These are phyloP conservation scores for Drosophila setosimentum DNA, from an alignment of 2,888 invertebrate genomes.

Conservation along the genomic window DNA sequence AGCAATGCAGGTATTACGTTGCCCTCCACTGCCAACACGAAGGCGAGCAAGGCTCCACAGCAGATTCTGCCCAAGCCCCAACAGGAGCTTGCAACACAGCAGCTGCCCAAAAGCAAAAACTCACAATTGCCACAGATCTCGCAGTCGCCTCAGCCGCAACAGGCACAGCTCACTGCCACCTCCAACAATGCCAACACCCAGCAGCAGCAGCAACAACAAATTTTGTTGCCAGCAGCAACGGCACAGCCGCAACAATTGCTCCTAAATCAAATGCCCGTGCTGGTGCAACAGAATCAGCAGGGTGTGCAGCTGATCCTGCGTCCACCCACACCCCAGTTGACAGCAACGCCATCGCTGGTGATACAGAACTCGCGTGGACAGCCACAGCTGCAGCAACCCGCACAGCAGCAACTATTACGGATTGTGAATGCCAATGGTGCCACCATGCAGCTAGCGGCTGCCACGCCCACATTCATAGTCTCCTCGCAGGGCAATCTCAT, in stretches of 20 bases:
- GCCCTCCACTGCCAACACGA: conserved; percentile 64
- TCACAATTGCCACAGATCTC: conserved; percentile 82
- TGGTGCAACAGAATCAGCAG: conserved; percentile 89
- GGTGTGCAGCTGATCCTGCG: conserved; percentile 90
- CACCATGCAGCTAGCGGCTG: conserved; percentile 86
- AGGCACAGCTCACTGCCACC: conserved; percentile 62
- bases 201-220: conserved; percentile 80
- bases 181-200: conserved; percentile 53
- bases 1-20: conserved; percentile 72
- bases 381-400: conserved; percentile 82
- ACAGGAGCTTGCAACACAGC: conserved; percentile 67
- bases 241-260: conserved; percentile 83
- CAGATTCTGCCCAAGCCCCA: conserved; percentile 88
- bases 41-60: conserved; percentile 86
- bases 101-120: conserved; percentile 47
- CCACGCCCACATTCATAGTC: conserved; percentile 86
- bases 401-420: conserved; percentile 87
- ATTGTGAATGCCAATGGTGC: conserved; percentile 88
- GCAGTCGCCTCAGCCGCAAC: conserved; percentile 83
- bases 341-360: conserved; percentile 85
- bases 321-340: conserved; percentile 87
- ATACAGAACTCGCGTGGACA: conserved; percentile 85
- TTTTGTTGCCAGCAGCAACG: conserved; percentile 82
- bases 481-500: conserved; percentile 85
- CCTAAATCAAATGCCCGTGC: conserved; percentile 86